Conservation (phyloP, 2,797 vertebrate genomes). For the Micropoecilia bifurca region DNA sequence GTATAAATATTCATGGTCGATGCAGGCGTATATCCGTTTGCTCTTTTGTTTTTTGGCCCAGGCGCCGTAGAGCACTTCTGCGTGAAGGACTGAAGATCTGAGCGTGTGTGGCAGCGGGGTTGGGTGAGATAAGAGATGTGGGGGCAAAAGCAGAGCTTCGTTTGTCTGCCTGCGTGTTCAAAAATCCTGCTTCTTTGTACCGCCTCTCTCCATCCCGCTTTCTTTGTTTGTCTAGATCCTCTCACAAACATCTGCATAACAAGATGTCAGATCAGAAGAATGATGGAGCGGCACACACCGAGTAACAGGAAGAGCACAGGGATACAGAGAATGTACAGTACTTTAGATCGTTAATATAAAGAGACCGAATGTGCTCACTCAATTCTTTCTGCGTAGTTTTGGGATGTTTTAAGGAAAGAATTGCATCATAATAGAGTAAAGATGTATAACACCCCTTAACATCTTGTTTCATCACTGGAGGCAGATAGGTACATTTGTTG, state of each 20-base stretch:
- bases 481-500: background rate
- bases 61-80: slow-evolving; percentile 60
- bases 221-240: slow-evolving; percentile 18
- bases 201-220: slow-evolving; percentile 6
- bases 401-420: background rate
- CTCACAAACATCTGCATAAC: slow-evolving; percentile 39
- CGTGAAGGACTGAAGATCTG: slow-evolving; percentile 48
- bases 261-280: slow-evolving; percentile 31
- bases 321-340: background rate
- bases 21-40: slow-evolving; percentile 78
- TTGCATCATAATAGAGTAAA: background rate
- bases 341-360: background rate
- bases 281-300: background rate
- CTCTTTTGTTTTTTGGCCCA: slow-evolving; percentile 76
- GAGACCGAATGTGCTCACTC: background rate
- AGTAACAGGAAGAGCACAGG: slow-evolving; percentile 1
- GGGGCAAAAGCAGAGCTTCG: background rate
- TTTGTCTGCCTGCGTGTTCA: slow-evolving; percentile 40
- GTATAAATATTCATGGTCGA: slow-evolving; percentile 82
- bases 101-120: slow-evolving; percentile 4
- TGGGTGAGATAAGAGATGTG: background rate
- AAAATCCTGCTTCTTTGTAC: slow-evolving; percentile 28
- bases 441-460: background rate
- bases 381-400: background rate
- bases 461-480: background rate